Percentiles rank a stretch among this genome's conserved stretches.
phyloP scores from a whole-genome alignment of 2,888 invertebrate species.

The Xestia sexstrigata region DNA sequence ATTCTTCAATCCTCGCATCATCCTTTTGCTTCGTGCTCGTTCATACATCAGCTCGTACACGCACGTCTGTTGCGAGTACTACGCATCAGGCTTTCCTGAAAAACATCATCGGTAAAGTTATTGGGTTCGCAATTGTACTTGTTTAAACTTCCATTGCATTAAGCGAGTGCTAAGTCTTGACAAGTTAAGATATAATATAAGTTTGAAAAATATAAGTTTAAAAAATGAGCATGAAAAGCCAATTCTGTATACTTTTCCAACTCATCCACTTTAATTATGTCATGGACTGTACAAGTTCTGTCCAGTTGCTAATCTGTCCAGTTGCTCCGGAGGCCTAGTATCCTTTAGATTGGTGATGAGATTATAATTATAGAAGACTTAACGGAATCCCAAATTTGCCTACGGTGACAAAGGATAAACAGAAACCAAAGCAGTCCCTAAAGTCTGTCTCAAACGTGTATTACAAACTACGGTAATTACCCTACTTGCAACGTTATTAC shows the following conservation, averaged over 20 bases:
- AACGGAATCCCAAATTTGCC: conserved; percentile 11
- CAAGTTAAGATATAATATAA: too few relatives aligned
- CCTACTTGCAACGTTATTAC: conserved; percentile 32
- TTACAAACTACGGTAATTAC: conserved; percentile 47
- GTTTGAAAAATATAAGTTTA: too few relatives aligned
- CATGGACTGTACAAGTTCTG: too few relatives aligned
- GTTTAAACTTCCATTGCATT: too few relatives aligned
- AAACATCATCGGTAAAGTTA: not conserved
- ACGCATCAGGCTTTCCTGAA: not conserved
- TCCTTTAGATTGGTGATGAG: too few relatives aligned
- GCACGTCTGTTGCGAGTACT: not conserved
- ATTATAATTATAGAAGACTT: not conserved
- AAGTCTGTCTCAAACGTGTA: conserved; percentile 26
- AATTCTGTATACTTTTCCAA: too few relatives aligned
- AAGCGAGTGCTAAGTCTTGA: too few relatives aligned
- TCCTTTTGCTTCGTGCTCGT: not conserved
- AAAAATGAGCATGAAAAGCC: too few relatives aligned
- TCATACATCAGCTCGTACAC: not conserved
- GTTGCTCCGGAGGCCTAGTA: too few relatives aligned
- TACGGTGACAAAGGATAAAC: conserved; percentile 21
- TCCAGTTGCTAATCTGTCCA: too few relatives aligned
- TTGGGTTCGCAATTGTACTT: not conserved
- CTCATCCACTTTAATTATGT: too few relatives aligned
- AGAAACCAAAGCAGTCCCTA: conserved; percentile 24
- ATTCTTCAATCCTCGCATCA: not conserved